Base-by-base conservation (phyloP, 2,797 vertebrate species). In the Cryptoblepharus egeriae region DNA sequence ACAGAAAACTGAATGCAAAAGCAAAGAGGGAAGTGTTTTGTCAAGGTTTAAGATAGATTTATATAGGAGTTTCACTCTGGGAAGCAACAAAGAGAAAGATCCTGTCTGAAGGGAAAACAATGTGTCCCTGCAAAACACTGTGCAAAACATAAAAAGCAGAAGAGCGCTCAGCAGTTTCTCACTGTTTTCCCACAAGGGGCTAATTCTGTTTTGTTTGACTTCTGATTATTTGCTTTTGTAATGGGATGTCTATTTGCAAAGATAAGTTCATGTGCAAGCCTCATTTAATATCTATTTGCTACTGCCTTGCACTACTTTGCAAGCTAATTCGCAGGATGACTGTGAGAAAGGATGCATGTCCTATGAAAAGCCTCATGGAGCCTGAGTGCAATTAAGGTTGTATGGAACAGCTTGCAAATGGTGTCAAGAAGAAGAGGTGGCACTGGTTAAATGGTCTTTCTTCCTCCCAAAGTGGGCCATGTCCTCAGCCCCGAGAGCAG, bases 211-310 rank as follows among this genome's bases (percentile, higher is more conserved):
- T 79, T 84, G 63, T 68, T 74, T 74, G 76, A 67, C 64, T 74
- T 79, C 55, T 79, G 82, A 84, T 74, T 79, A 58, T 84, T 79
- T 84, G 82, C 76, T 84, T 74, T 74, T 74, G 70, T 84, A 79
- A 84, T 79, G 61, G 71, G 52, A 79, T 60, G 39, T 65, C 82
- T 84, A 60, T 84, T 84, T 79, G 70, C 63, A 79, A 79, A 84
- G 76, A 74, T 79, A 52, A 79, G 49, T 60, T 84, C 37, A 74
- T 60, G 61, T 67, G 37, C 67, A 84, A 68, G 77, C 76, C 52
- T 74, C 61, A 79, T 84, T 79, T 79, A 75, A 79, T 84, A 74
- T 61, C 76, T 83, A 58, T 79, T 79, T 84, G 76, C 61, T 67
- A 26, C 49, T 58, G 69, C 10, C 15, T 28, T 28, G 82, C 28